Percentiles rank a stretch among this genome's conserved stretches.
Conservation (phyloP, 2,113 vertebrate genomes). For the Rhinopithecus roxellana region DNA sequence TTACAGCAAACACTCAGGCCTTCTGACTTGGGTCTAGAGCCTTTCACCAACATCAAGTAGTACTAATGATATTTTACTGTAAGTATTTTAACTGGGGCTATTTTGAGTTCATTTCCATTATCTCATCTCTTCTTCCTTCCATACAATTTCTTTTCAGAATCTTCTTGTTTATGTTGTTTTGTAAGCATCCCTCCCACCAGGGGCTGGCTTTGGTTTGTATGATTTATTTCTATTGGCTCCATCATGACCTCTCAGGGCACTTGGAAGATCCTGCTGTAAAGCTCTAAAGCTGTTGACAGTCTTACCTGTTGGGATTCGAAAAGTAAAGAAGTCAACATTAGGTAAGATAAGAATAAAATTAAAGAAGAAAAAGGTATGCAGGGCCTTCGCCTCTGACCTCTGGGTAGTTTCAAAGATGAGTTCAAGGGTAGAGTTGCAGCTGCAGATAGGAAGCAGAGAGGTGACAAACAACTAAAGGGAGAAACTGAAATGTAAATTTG, state of each 20-base stretch:
- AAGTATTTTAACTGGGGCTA: not conserved
- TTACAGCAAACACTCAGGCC: not conserved
- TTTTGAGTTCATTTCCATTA: not conserved
- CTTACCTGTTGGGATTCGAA: not conserved
- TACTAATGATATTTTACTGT: not conserved
- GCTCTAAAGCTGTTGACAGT: not conserved
- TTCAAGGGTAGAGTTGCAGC: not conserved
- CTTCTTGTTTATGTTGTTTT: not conserved
- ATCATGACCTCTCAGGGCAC: not conserved
- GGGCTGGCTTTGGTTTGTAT: not conserved
- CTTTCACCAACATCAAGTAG: not conserved
- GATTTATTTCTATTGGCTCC: not conserved
- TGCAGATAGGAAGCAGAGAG: not conserved
- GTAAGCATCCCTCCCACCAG: not conserved
- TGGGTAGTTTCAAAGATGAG: not conserved
- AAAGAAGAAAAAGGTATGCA: not conserved
- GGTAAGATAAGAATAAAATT: not conserved
- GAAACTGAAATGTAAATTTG: not conserved
- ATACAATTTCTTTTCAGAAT: not conserved
- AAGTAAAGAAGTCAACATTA: not conserved
- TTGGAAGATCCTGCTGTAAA: not conserved
- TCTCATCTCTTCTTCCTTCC: not conserved
- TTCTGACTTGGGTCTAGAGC: not conserved
- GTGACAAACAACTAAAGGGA: not conserved
- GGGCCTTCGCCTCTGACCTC: not conserved